A percentile compares a stretch with the other conserved stretches of the same genome.
phyloP scores from a whole-genome alignment of 2,888 invertebrate species.

The Rhorus exstirpatorius region DNA sequence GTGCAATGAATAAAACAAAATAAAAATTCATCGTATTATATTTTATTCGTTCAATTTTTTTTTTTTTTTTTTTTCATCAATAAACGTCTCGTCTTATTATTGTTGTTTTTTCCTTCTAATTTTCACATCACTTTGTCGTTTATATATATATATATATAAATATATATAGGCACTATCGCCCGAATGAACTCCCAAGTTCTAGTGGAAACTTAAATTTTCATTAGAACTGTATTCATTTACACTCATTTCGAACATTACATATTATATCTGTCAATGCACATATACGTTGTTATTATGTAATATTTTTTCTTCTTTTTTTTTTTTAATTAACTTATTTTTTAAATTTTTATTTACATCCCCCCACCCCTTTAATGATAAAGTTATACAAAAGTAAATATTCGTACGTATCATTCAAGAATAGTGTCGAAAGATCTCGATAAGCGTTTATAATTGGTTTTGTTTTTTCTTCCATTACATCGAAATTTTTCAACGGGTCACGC shows the following conservation, averaged over 20 bases:
- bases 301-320: conserved; percentile 17
- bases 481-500: conserved; percentile 36
- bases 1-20: conserved; percentile 36
- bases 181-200: neutral
- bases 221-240: conserved; percentile 45
- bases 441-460: neutral
- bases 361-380: conserved; percentile 21
- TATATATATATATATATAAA: conserved; percentile 13
- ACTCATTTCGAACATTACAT: conserved; percentile 7
- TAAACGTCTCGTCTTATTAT: conserved; percentile 10
- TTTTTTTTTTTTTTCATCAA: conserved; percentile 12
- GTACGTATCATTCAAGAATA: conserved; percentile 46
- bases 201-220: conserved; percentile 40
- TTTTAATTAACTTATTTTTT: conserved; percentile 24
- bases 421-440: conserved; percentile 34
- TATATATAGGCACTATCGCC: conserved; percentile 14
- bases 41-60: conserved; percentile 5
- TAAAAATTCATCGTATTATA: neutral
- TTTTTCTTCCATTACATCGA: neutral
- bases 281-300: neutral
- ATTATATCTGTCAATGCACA: conserved; percentile 12
- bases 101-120: conserved; percentile 3
- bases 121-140: conserved; percentile 9
- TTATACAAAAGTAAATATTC: conserved; percentile 62
- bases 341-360: conserved; percentile 44